phyloP scores from a whole-genome alignment of 1,140 invertebrate genomes.

The Panagrolaimus sp. region DNA sequence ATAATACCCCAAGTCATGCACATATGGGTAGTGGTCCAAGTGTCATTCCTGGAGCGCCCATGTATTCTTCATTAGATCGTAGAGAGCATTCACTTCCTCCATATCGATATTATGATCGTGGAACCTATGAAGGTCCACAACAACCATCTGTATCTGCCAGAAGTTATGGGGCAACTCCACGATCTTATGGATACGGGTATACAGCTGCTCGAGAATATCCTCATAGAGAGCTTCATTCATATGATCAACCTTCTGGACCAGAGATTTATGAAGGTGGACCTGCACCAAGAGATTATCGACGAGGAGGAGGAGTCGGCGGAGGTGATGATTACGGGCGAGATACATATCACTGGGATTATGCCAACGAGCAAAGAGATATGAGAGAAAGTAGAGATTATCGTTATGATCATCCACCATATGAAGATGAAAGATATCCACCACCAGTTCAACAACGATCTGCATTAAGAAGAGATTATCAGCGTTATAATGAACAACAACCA shows the following conservation, averaged over 20 bases:
- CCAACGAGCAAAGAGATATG: not conserved
- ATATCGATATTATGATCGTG: slow-evolving; percentile 23
- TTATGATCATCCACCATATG: slow-evolving; percentile 15
- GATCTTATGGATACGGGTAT: slow-evolving; percentile 10
- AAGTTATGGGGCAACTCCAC: not conserved
- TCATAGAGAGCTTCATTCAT: not conserved
- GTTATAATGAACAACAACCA: not conserved
- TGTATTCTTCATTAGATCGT: slow-evolving; percentile 41
- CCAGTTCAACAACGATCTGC: not conserved
- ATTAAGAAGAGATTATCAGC: slow-evolving; percentile 16
- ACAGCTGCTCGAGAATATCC: slow-evolving; percentile 8
- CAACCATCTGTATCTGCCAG: not conserved
- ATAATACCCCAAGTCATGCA: slow-evolving; percentile 8
- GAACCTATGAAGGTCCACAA: not conserved
- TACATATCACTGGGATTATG: slow-evolving; percentile 17
- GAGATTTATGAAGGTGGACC: slow-evolving; percentile 10
- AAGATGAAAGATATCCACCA: slow-evolving; percentile 12
- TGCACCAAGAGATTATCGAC: not conserved
- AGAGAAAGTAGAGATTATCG: slow-evolving; percentile 5
- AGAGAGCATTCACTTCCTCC: slow-evolving; percentile 27
- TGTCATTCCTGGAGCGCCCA: slow-evolving; percentile 6
- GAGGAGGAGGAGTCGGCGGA: not conserved
- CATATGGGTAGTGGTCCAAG: slow-evolving; percentile 8
- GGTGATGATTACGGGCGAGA: slow-evolving; percentile 21
- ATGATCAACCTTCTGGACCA: not conserved